Evolutionary conservation across 2,113 vertebrate genomes (phyloP), one percentile per base, ranked within the genome.

Genomic region (Maccullochella peelii): DNA sequence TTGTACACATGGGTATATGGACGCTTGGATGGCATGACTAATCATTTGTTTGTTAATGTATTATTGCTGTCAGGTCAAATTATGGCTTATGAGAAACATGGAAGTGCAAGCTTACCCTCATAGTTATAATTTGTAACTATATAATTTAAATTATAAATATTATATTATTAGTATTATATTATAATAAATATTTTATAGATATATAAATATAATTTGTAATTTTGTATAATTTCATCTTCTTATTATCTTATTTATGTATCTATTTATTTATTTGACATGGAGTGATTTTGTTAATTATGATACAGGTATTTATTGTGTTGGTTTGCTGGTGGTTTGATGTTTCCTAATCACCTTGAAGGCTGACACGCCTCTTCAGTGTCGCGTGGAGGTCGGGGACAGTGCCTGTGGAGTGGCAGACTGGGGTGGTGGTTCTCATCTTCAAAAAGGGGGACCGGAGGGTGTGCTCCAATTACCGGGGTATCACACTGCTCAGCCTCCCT

Each of bases 11-110:
- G n/a, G 47, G 18, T 78, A 5, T 9, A 21, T 36, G 8, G 9
- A 25, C 38, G 50, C 27, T 6, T 44, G 8, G 12, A 15, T 47
- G 27, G 20, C 49, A 57, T 54, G 74, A 66, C 42, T n/a, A 21
- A 27, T 68, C 25, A 36, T 55, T 63, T 38, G 20, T 63, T 62
- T 58, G 15, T 15, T 44, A 1, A 44, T 58, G n/a, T 9, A 4
- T 15, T 74, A 58, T 20, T 61, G 16, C 47, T 71, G 42, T 49
- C 78, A 30, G 47, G 47, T 62, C 27, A 42, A 40, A 65, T 40
- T 15, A 25, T 15, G 16, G 58, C 7, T 40, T 44, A 59, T 0
- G 12, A 7, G 25, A 69, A 54, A 44, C 15, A 4, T 63, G n/a
- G 15, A 38, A 65, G 15, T 36, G 0, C 52, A 25, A 70, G 55